A percentile compares a stretch with the other conserved stretches of the same genome.
These are phyloP conservation scores for Dryoscopus gambensis DNA, from an alignment of 2,113 vertebrate species.

Conservation along the genomic window DNA sequence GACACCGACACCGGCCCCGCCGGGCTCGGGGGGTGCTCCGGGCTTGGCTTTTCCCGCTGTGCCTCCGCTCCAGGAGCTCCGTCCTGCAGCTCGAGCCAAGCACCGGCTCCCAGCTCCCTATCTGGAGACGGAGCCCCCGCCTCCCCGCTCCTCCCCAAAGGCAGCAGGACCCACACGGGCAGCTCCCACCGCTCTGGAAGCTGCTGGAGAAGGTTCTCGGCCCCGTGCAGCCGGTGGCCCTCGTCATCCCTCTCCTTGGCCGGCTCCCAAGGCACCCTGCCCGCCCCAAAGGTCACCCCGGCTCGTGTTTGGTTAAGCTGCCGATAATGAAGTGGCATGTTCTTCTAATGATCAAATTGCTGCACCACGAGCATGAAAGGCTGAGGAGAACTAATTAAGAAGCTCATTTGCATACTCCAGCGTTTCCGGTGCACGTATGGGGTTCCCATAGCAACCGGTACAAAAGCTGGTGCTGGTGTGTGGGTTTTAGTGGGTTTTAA, in stretches of 20 bases:
- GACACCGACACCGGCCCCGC: not conserved
- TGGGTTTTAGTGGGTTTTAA: conserved; percentile 46
- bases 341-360: conserved; percentile 47
- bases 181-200: not conserved
- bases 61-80: not conserved
- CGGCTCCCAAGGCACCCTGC: not conserved
- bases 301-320: conserved; percentile 53
- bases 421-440: conserved; percentile 48
- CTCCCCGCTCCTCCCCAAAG: not conserved
- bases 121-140: not conserved
- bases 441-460: conserved; percentile 72
- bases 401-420: conserved; percentile 66
- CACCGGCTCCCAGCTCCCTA: not conserved
- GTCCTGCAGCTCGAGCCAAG: accelerated
- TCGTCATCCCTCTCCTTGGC: not conserved
- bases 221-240: accelerated
- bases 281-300: not conserved
- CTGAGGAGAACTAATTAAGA: conserved; percentile 51
- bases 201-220: not conserved
- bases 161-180: not conserved
- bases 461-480: conserved; percentile 33
- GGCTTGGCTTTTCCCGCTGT: not conserved
- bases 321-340: conserved; percentile 34
- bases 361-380: conserved; percentile 20
- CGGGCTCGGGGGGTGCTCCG: not conserved